Base-by-base conservation (phyloP, 2,888 invertebrate genomes). In the Charanyca ferruginea region DNA sequence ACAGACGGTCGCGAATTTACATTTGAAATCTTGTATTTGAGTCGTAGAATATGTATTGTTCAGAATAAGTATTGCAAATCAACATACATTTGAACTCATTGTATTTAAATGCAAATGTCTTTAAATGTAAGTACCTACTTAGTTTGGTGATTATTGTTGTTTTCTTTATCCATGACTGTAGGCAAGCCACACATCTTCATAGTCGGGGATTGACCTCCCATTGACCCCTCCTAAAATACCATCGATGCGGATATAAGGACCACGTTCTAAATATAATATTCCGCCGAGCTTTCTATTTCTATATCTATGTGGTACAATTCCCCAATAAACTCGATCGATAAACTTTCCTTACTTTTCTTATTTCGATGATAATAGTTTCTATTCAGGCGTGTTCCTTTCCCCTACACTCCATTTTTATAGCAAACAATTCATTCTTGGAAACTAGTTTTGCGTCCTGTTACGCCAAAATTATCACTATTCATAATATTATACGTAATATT, bases 271-370 rank as follows among this genome's bases (percentile, higher is more conserved):
- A 47, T n/a, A 60, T 78, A 59, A 78, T 67, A 58, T 67, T 61
- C 52, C 16, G 32, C n/a, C 28, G 25, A 48, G 68, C 52, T 60
- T 74, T 47, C 59, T 61, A 20, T 61, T 42, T 58, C 28, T 66
- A 20, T 38, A 32, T 20, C 32, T 51, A 41, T 54, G 57, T 58
- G 38, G 45, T 54, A 54, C 49, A 44, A 38, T 61, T 60, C 52
- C n/a, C 53, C 25, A 77, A 80, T 83, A 77, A 63, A 60, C 22
- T 32, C 47, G 49, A 65, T 68, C 81, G 38, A 78, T 78, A 58
- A 66, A 73, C 16, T 67, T 77, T 54, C 48, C 53, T 67, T 32
- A 20, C 58, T 64, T 64, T 59, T 67, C 61, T 60, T 74, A 64
- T 63, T 67, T 58, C 5, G 16, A 59, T 52, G 51, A 64, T 70